Base-by-base conservation (phyloP, 2,888 invertebrate species). In the Ernsta delagoae region DNA sequence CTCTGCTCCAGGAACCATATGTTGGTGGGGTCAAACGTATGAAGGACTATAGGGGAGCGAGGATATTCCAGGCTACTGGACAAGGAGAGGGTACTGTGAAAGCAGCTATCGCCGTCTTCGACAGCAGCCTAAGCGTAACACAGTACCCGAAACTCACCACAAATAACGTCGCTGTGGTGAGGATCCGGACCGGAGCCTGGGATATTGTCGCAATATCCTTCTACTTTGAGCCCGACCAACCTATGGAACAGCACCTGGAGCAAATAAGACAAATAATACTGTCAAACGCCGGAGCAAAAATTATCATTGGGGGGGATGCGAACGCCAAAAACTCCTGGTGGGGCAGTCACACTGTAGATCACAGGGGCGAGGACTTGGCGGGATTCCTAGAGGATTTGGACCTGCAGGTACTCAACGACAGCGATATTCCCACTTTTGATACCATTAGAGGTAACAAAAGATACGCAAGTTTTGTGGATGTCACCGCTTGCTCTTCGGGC, bases 341-440 rank as follows among this genome's bases (percentile, higher is more conserved):
- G 57, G 57, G 57, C n/a, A 57, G 57, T n/a, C 4, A 12, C 0
- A 36, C 12, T 0, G 39, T 34, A 2, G 57, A 57, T n/a, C 11
- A n/a, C 3, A 34, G 57, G 39, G 57, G 60, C 11, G n/a, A 70
- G 60, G 43, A 56, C 34, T 5, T 62, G 62, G 31, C 7, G 0
- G 12, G 45, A 0, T 4, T 8, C 2, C n/a, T 67, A 0, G 34
- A 64, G 0, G 69, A 72, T n/a, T 7, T 64, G 0, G 45, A 24
- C 7, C 31, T 75, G 8, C 70, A 74, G 7, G 36, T 74, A 1
- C 45, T 71, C 0, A 77, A 77, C 48, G n/a, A 4, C 1, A 74
- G 75, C 0, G 6, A 57, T 4, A 65, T 16, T 0, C 75, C 77
- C 0, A 76, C 75, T 2, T 77, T 75, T 6, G 67, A 75, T 5